Conservation (phyloP, 2,113 vertebrate genomes). For the Raja brachyura region DNA sequence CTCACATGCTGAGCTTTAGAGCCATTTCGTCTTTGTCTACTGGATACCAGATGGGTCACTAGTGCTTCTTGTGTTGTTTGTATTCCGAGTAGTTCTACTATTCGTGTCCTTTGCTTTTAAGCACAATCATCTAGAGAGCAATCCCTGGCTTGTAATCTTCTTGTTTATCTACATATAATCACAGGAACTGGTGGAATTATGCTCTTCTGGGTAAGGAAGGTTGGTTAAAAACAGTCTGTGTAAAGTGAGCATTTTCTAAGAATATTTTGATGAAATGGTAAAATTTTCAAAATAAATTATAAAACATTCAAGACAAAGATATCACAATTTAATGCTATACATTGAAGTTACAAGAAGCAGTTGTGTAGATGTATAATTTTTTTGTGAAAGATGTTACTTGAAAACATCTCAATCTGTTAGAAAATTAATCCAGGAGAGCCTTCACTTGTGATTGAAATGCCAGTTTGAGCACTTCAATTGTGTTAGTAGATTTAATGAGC, state of each 20-base stretch:
- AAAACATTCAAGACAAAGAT: constrained; percentile 4
- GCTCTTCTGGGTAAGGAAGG: constrained; percentile 49
- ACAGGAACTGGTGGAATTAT: constrained; percentile 48
- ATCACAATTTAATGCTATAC: constrained; percentile 11
- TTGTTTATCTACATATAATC: constrained; percentile 61
- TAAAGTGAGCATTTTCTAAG: constrained; percentile 33
- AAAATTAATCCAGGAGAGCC: not conserved
- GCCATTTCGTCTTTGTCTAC: constrained; percentile 76
- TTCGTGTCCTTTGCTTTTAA: constrained; percentile 41
- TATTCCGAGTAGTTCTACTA: constrained; percentile 52
- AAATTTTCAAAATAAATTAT: not conserved
- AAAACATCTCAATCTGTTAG: constrained; percentile 2
- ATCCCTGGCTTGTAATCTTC: constrained; percentile 55
- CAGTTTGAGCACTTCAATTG: not conserved
- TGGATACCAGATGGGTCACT: constrained; percentile 67
- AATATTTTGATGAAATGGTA: not conserved
- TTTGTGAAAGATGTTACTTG: constrained; percentile 31
- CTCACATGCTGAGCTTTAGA: constrained; percentile 70
- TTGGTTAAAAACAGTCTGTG: constrained; percentile 44
- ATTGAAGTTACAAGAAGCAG: not conserved
- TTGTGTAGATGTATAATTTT: not conserved
- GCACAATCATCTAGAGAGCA: constrained; percentile 48
- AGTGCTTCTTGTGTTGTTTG: constrained; percentile 62
- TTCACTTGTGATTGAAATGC: constrained; percentile 24
- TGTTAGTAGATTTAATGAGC: constrained; percentile 23